phyloP scores from a whole-genome alignment of 2,888 invertebrate genomes.

The Ophion slaviceki region DNA sequence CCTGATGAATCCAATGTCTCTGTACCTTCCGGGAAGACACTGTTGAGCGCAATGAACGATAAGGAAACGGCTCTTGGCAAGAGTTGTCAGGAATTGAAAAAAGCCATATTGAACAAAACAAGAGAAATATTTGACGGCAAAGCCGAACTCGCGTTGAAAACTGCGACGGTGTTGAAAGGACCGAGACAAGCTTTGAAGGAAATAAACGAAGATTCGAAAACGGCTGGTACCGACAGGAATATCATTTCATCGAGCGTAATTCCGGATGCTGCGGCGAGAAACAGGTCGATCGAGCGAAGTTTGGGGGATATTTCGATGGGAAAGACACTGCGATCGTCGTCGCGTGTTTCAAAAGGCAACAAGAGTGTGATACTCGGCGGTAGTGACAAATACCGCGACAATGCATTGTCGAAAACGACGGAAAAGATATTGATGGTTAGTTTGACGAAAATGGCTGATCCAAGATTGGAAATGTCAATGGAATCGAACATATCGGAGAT shows the following conservation, averaged over 20 bases:
- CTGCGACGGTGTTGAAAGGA: conserved; percentile 62
- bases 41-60: conserved; percentile 56
- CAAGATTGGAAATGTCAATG: conserved; percentile 32
- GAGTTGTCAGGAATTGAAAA: conserved; percentile 71
- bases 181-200: conserved; percentile 19
- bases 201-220: conserved; percentile 24
- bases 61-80: conserved; percentile 68
- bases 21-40: conserved; percentile 5
- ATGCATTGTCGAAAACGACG: neutral
- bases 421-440: conserved; percentile 38
- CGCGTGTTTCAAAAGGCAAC: conserved; percentile 3
- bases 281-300: neutral
- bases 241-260: neutral
- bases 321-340: neutral
- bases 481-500: conserved; percentile 48
- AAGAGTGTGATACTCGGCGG: conserved; percentile 46
- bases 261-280: neutral
- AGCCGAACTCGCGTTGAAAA: conserved; percentile 71
- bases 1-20: conserved; percentile 18
- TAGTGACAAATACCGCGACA: conserved; percentile 17
- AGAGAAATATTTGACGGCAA: conserved; percentile 72
- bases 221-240: neutral
- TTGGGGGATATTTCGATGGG: neutral
- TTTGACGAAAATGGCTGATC: conserved; percentile 40
- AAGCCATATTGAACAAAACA: conserved; percentile 76